These are phyloP conservation scores for Aurelia sp. DNA, from an alignment of 30 jellyfish, hydroid and myxozoan species.

Conservation along the genomic window DNA sequence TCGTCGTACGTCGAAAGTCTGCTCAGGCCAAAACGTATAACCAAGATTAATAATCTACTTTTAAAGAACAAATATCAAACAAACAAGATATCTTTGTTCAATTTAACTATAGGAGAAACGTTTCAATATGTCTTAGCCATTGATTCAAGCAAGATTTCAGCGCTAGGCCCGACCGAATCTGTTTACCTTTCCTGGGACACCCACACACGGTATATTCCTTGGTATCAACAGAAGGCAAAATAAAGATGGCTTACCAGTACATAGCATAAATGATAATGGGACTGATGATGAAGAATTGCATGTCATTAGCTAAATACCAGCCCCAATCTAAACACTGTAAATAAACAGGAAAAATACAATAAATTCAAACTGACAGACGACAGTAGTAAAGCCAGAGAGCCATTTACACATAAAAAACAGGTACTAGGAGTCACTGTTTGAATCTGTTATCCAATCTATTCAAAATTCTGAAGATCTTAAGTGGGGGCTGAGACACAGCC, in stretches of 20 bases:
- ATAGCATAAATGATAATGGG: constrained; percentile 76
- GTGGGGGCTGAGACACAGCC: no score
- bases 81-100: no score
- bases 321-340: constrained; percentile 97
- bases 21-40: no score
- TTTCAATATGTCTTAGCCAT: no score
- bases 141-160: neutral
- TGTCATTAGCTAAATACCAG: constrained; percentile 98
- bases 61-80: no score
- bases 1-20: no score
- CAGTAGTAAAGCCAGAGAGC: neutral
- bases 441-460: no score
- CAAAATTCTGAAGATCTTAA: no score
- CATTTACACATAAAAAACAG: neutral
- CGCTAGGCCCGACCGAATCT: neutral
- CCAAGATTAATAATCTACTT: no score
- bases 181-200: neutral
- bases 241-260: constrained; percentile 72
- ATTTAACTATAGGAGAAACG: no score
- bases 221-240: neutral
- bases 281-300: constrained; percentile 94
- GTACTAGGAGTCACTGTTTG: neutral
- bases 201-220: neutral
- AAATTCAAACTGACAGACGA: neutral
- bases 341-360: neutral